Conservation (phyloP, 2,797 vertebrate species). For the Ctenosaura bakeri region DNA sequence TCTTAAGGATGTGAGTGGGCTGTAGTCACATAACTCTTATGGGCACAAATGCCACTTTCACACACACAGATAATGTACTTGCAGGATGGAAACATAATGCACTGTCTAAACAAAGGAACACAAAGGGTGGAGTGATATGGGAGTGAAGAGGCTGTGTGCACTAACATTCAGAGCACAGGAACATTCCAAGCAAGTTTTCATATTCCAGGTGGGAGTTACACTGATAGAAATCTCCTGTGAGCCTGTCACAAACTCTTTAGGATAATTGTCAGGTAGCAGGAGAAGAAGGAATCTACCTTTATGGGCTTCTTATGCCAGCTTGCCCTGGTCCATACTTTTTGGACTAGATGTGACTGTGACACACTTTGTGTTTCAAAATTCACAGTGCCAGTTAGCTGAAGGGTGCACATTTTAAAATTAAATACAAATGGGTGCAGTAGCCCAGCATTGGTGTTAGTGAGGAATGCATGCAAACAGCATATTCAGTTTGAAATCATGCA, state of each 20-base stretch:
- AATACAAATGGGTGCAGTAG: not conserved
- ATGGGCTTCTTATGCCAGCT: too few species aligned
- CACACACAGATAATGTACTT: not conserved
- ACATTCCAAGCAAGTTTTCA: too few species aligned
- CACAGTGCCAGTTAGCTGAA: not conserved
- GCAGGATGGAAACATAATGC: not conserved
- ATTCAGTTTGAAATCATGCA: not conserved
- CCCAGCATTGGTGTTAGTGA: not conserved
- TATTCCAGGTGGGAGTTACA: too few species aligned
- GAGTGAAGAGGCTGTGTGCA: too few species aligned
- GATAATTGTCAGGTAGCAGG: not conserved
- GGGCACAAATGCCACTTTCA: not conserved
- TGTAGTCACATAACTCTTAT: not conserved
- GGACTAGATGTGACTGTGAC: not conserved
- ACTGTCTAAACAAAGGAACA: not conserved
- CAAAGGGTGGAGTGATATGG: too few species aligned
- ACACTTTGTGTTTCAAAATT: not conserved
- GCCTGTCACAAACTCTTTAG: not conserved
- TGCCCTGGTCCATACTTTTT: too few species aligned
- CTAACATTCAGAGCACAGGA: too few species aligned
- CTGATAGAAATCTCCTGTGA: not conserved
- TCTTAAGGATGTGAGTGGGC: conserved; percentile 2
- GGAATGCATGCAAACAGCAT: not conserved
- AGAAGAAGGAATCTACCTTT: too few species aligned
- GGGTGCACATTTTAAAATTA: not conserved